Evolutionary conservation across 2,113 vertebrate species (phyloP).

Genomic region (Chaetops frenatus): DNA sequence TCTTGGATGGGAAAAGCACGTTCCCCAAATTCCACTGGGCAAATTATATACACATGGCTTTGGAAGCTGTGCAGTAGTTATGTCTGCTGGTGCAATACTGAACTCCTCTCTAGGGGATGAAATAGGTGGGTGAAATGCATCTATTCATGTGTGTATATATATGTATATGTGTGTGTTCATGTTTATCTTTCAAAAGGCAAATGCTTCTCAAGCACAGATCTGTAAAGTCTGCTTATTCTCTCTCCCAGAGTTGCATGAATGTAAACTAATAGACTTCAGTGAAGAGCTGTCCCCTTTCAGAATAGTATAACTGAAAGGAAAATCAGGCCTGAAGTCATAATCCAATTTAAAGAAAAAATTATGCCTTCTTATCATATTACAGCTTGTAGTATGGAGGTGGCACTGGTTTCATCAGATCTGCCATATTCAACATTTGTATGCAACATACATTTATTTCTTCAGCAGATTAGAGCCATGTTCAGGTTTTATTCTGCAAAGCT

Average conservation of each 20-base stretch:
- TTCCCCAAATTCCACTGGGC: conserved; percentile 77
- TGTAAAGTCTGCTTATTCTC: not conserved
- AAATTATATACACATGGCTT: conserved; percentile 73
- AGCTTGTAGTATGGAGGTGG: not conserved
- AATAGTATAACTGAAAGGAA: not conserved
- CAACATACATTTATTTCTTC: not conserved
- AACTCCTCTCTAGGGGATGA: conserved; percentile 90
- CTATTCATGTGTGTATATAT: not conserved
- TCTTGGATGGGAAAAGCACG: conserved; percentile 84
- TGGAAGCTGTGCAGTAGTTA: conserved; percentile 90
- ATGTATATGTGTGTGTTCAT: not conserved
- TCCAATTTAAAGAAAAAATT: not conserved
- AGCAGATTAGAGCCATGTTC: not conserved
- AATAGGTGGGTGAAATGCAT: conserved; percentile 81
- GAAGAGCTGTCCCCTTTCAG: not conserved
- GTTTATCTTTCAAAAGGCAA: not conserved
- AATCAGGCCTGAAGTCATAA: not conserved
- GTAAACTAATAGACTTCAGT: not conserved
- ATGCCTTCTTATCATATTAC: not conserved
- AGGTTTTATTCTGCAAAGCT: not conserved
- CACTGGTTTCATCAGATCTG: not conserved
- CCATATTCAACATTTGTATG: not conserved
- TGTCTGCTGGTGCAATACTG: conserved; percentile 93
- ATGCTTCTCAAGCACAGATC: not conserved
- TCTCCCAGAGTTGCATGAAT: not conserved